Conservation (phyloP, 2,797 vertebrate genomes). For the Trachops cirrhosus region DNA sequence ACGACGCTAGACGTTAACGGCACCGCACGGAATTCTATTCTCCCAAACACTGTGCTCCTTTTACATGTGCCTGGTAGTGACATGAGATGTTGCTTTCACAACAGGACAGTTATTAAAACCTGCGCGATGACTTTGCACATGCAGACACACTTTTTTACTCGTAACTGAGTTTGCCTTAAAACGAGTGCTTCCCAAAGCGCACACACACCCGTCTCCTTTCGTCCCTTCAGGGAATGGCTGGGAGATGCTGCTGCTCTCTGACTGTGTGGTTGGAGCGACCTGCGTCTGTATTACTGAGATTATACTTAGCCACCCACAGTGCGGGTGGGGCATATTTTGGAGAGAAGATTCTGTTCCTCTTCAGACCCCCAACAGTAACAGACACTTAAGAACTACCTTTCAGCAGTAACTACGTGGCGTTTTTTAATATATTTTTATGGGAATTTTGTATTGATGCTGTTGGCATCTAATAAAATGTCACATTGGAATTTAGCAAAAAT, state of each 20-base stretch:
- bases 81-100: background rate
- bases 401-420: background rate
- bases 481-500: background rate
- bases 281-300: background rate
- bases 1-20: background rate
- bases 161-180: background rate
- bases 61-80: background rate
- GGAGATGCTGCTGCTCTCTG: background rate
- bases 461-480: background rate
- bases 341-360: background rate
- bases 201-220: background rate
- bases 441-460: background rate
- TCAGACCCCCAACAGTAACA: background rate
- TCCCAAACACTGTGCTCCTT: background rate
- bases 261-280: background rate
- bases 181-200: background rate
- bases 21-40: background rate
- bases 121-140: background rate
- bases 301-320: background rate
- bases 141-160: background rate
- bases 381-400: background rate
- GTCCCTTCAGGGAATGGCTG: background rate
- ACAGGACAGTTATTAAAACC: background rate
- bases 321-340: background rate
- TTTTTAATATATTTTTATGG: background rate